Evolutionary conservation across 2,888 invertebrate genomes (phyloP).

Genomic region (Escarpia spicata): DNA sequence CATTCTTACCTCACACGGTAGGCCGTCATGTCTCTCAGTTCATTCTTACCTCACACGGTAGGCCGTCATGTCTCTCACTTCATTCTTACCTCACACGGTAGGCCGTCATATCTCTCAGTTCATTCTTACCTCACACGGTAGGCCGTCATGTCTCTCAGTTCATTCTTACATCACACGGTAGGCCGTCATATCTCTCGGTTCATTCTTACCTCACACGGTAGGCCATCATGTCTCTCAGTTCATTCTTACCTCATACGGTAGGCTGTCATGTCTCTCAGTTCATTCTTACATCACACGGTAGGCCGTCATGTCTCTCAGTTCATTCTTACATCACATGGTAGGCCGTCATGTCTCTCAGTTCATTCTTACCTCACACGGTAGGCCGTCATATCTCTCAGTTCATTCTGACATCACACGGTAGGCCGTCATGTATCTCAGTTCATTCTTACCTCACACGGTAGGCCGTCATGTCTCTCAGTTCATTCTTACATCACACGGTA

Average conservation of each 20-base stretch:
- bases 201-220: slow-evolving; percentile 75
- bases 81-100: slow-evolving; percentile 76
- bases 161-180: too few species aligned
- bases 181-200: too few species aligned
- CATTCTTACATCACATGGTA: not conserved
- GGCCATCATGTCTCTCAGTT: not conserved
- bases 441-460: slow-evolving; percentile 76
- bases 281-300: slow-evolving; percentile 75
- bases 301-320: not conserved
- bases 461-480: not conserved
- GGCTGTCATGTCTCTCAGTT: too few species aligned
- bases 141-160: too few species aligned
- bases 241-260: not conserved
- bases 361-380: slow-evolving; percentile 75
- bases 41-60: slow-evolving; percentile 76
- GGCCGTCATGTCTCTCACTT: not conserved
- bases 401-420: slow-evolving; percentile 76
- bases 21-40: not conserved
- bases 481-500: slow-evolving; percentile 76
- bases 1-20: slow-evolving; percentile 75
- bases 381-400: not conserved
- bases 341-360: too few species aligned
- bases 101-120: not conserved
- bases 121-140: not conserved
- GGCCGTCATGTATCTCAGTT: not conserved